phyloP scores from a whole-genome alignment of 2,797 vertebrate species.

The Synanceia verrucosa region DNA sequence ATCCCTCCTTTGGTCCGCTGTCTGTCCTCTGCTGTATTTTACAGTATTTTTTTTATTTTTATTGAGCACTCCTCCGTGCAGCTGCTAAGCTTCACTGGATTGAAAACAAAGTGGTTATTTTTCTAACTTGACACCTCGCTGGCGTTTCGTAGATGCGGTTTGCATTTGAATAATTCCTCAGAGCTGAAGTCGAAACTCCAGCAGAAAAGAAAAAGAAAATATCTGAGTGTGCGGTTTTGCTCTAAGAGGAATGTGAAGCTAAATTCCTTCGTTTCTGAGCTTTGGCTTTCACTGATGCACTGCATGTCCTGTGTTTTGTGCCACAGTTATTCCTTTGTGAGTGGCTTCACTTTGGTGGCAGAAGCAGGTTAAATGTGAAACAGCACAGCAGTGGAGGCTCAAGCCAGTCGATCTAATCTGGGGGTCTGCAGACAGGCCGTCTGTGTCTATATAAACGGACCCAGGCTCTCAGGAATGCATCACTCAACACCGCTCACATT shows the following conservation, averaged over 20 bases:
- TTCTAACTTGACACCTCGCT: slow-evolving; percentile 56
- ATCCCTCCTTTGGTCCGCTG: slow-evolving; percentile 6
- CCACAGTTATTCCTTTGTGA: background rate
- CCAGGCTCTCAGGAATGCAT: slow-evolving; percentile 68
- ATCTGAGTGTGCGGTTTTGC: slow-evolving; percentile 29
- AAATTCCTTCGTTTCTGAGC: slow-evolving; percentile 12
- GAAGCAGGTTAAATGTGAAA: slow-evolving; percentile 20
- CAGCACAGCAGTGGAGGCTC: slow-evolving; percentile 34
- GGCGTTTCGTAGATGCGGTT: slow-evolving; percentile 50
- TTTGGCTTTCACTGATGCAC: slow-evolving; percentile 1
- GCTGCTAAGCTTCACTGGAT: slow-evolving; percentile 54
- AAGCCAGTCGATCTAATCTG: slow-evolving; percentile 74
- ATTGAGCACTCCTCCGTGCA: slow-evolving; percentile 52
- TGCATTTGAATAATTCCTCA: slow-evolving; percentile 41
- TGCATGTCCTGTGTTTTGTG: background rate
- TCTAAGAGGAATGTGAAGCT: slow-evolving; percentile 26
- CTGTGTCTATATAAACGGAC: slow-evolving; percentile 74
- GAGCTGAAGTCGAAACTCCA: slow-evolving; percentile 19
- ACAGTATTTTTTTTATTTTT: slow-evolving; percentile 16
- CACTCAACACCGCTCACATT: slow-evolving; percentile 59
- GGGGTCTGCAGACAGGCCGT: slow-evolving; percentile 73
- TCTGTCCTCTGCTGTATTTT: slow-evolving; percentile 24
- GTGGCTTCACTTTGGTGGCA: background rate
- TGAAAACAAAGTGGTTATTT: slow-evolving; percentile 47
- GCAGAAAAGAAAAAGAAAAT: slow-evolving; percentile 31